Evolutionary conservation across 2,113 vertebrate genomes (phyloP), one percentile per base, ranked within the genome.

Genomic region (Picathartes gymnocephalus): DNA sequence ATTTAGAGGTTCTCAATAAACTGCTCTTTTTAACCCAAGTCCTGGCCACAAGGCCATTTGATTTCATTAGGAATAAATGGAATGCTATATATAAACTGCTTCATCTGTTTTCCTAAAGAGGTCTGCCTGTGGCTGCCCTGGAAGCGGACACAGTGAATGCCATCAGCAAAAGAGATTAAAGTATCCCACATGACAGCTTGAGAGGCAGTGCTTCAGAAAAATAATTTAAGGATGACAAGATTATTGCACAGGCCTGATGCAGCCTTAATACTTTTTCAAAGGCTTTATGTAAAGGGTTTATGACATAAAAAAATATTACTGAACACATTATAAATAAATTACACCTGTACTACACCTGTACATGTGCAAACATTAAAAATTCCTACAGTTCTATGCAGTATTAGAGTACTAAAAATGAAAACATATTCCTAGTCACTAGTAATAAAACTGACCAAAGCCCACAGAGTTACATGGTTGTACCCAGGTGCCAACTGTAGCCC

Each of bases 131-230:
- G 76, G 90, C 71, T 93, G 44, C 84, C 86, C 88, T 86, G 79
- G 69, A 94, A 96, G 91, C 7, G 0, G 90, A 92, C 88, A 74
- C 4, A 85, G 35, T 37, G 74, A 95, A 94, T 71, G 88, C 77
- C 80, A 91, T 80, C 90, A 83, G 92, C 86, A 94, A 92, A 96
- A 93, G 11, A 83, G 71, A 96, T 83, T 54, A 86, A 97, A 97
- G 94, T 54, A 95, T 82, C 80, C 84, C 88, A 54, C 21, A 68
- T 33, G 76, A 92, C 90, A 95, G 70, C 60, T 57, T 85, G 44
- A 88, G 72, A 92, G 90, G 70, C 50, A 83, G 19, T 54, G 45
- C 83, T 91, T 96, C 39, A 4, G 84, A 74, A 87, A 97, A 92
- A 91, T 76, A 91, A 92, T 88, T 92, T 87, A 81, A 91, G 81